phyloP scores from a whole-genome alignment of 30 jellyfish, hydroid and myxozoan genomes.

The Aurelia sp. region DNA sequence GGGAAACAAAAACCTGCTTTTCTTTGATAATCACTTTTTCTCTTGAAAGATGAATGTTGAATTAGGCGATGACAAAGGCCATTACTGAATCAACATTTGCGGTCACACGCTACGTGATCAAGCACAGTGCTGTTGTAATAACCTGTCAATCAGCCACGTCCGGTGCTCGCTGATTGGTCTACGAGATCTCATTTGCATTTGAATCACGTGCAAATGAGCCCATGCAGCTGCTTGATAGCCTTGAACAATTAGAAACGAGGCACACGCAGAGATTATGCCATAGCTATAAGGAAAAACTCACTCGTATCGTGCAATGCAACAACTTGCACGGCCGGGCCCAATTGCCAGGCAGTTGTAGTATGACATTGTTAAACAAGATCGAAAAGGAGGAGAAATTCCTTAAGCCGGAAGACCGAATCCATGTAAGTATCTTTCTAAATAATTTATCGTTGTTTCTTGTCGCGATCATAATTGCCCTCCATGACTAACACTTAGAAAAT shows the following conservation, averaged over 20 bases:
- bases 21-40: conserved; percentile 74
- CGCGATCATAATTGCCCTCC: conserved; percentile 42
- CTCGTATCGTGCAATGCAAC: conserved; percentile 38
- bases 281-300: conserved; percentile 50
- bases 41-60: conserved; percentile 72
- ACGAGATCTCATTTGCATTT: conserved; percentile 70
- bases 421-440: conserved; percentile 44
- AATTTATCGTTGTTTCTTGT: conserved; percentile 32
- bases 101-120: conserved; percentile 95
- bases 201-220: conserved; percentile 82
- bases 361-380: conserved; percentile 64
- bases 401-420: conserved; percentile 66
- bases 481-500: conserved; percentile 65
- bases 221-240: conserved; percentile 95
- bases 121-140: conserved; percentile 84
- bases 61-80: conserved; percentile 89
- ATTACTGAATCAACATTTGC: conserved; percentile 92
- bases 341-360: conserved; percentile 42
- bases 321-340: conserved; percentile 62
- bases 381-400: conserved; percentile 70
- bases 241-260: conserved; percentile 82
- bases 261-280: conserved; percentile 88
- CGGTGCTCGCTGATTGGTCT: conserved; percentile 87
- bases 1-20: conserved; percentile 85
- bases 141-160: conserved; percentile 88